Evolutionary conservation across 2,888 invertebrate genomes (phyloP).

Genomic region (Choristoneura rosaceana): DNA sequence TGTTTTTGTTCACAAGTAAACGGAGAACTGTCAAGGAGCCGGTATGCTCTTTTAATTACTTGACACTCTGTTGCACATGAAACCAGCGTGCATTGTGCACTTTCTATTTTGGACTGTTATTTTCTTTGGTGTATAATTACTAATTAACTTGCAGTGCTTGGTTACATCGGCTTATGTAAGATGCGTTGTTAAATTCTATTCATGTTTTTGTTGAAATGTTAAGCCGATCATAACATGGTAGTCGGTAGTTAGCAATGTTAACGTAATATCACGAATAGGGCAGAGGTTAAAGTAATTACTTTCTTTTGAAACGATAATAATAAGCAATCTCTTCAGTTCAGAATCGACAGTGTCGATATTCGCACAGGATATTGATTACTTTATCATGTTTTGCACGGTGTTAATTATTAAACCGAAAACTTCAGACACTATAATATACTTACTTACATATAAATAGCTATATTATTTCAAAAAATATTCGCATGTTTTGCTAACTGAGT

Average conservation of each 20-base stretch:
- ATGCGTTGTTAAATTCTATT: conserved; percentile 32
- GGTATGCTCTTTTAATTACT: conserved; percentile 39
- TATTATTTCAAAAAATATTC: too few relatives aligned
- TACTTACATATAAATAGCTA: too few relatives aligned
- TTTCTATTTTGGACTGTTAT: conserved; percentile 63
- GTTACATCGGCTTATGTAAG: conserved; percentile 62
- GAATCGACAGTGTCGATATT: background rate
- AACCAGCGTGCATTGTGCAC: conserved; percentile 55
- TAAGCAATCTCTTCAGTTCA: too few relatives aligned
- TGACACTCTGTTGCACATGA: conserved; percentile 55
- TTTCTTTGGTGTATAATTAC: conserved; percentile 45
- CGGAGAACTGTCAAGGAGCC: background rate
- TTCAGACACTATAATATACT: too few relatives aligned
- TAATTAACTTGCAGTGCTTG: conserved; percentile 42
- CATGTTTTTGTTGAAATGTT: background rate
- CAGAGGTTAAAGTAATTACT: background rate
- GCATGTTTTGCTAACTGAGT: too few relatives aligned
- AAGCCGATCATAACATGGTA: conserved; percentile 1
- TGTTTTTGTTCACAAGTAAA: background rate
- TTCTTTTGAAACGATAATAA: background rate
- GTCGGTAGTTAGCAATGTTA: background rate
- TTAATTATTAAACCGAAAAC: too few relatives aligned
- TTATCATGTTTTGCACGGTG: too few relatives aligned
- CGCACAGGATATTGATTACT: too few relatives aligned
- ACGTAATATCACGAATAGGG: background rate